A percentile compares a stretch with the other conserved stretches of the same genome.
Conservation (phyloP, 2,888 invertebrate genomes). For the Micoletzkya japonica region DNA sequence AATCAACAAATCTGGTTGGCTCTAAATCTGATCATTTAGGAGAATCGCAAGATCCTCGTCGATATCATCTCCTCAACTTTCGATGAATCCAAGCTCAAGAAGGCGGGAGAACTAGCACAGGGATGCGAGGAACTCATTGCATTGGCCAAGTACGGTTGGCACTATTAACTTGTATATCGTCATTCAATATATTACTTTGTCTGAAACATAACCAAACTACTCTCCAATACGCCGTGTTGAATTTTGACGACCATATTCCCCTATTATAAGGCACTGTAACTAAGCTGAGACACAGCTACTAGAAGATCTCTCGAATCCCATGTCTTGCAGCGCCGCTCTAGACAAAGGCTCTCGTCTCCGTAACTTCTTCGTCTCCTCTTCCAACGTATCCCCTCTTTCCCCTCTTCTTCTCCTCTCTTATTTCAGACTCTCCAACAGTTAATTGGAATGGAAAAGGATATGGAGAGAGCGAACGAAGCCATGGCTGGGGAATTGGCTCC, state of each 20-base stretch:
- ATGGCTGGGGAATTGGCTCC: slow-evolving; percentile 60
- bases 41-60: slow-evolving; percentile 9
- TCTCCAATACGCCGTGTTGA: too few relatives aligned
- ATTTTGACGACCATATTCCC: too few relatives aligned
- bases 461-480: slow-evolving; percentile 55
- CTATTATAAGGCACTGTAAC: too few relatives aligned
- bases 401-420: background rate
- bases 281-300: too few relatives aligned
- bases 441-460: slow-evolving; percentile 54
- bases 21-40: slow-evolving; percentile 1
- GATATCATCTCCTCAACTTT: slow-evolving; percentile 9
- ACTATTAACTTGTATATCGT: background rate
- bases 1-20: background rate
- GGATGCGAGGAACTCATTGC: slow-evolving; percentile 19
- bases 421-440: slow-evolving; percentile 53
- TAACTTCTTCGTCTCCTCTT: slow-evolving; percentile 21
- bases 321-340: background rate
- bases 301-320: background rate
- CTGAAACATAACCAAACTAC: too few relatives aligned
- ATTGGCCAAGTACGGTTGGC: background rate
- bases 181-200: too few relatives aligned
- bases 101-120: slow-evolving; percentile 18
- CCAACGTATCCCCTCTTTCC: background rate
- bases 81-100: slow-evolving; percentile 6
- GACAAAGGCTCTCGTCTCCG: slow-evolving; percentile 13